These are phyloP conservation scores for Sebastiscus albofasciatus DNA, from an alignment of 2,797 vertebrate species.

Conservation along the genomic window DNA sequence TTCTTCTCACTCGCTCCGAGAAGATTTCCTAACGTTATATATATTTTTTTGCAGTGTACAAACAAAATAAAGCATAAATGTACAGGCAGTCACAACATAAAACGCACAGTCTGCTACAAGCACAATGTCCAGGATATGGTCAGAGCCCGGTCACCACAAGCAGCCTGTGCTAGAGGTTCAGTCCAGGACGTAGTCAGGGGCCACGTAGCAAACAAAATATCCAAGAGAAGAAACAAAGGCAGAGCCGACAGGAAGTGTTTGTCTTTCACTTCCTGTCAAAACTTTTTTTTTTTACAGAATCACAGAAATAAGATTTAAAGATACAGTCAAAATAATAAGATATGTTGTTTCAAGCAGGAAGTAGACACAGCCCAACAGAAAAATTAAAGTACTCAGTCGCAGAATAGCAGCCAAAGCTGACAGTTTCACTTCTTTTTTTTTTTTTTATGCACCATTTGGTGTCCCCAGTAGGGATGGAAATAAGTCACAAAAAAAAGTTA, in stretches of 20 bases:
- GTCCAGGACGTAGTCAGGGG: slow-evolving; percentile 25
- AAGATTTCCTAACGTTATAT: not conserved
- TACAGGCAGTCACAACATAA: not conserved
- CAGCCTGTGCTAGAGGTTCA: not conserved
- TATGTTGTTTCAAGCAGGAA: slow-evolving; percentile 21
- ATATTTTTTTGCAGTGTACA: not conserved
- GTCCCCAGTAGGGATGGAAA: not conserved
- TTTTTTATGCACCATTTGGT: slow-evolving; percentile 6
- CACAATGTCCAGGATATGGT: slow-evolving; percentile 9
- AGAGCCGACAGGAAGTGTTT: slow-evolving; percentile 10
- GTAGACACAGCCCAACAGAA: slow-evolving; percentile 8
- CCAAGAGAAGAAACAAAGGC: not conserved
- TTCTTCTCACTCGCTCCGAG: not conserved
- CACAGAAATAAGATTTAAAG: not conserved
- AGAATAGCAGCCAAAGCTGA: not conserved
- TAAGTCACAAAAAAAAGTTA: not conserved
- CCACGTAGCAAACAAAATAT: not conserved
- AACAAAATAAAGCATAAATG: slow-evolving; percentile 25
- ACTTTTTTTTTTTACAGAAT: not conserved
- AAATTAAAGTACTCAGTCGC: not conserved
- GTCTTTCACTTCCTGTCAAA: not conserved
- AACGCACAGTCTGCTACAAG: not conserved
- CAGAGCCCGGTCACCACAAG: not conserved
- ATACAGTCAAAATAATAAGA: not conserved
- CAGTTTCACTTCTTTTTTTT: not conserved